Base-by-base conservation (phyloP, 1,140 invertebrate genomes). In the Diachasmimorpha longicaudata region DNA sequence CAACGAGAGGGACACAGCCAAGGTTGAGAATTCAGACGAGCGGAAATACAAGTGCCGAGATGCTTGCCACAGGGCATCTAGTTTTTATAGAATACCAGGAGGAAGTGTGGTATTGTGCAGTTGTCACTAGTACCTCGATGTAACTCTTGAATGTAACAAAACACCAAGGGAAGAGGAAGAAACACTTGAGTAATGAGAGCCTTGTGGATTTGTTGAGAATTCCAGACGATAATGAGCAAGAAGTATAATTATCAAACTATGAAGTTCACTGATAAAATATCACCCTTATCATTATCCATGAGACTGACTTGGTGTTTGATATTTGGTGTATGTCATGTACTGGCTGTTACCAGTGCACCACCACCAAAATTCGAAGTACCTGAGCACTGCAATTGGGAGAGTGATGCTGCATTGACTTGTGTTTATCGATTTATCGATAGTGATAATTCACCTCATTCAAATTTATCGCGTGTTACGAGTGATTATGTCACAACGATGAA, bases 381-480 rank as follows among this genome's bases (percentile, higher is more conserved):
- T 14, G 94, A 96, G 80, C 94, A 96, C 84, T 96, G 95, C 82
- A 92, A 93, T 80, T 94, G 93, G 93, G 93, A 92, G 68, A 93
- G 94, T 79, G 94, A 95, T 83, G 93, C 95, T 66, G 91, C 93
- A 11, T 90, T 97, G 42, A 93, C 92, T 52, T 97, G 96, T 88
- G 93, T 93, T 9, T 82, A 87, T 90, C 96, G 79, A 86, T 93
- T 48, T 94, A 93, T 42, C 82, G 95, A 95, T 87, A 95, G 93
- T 86, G 93, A 95, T 83, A 93, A 94, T 81, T 93, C 95, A 81
- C 93, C 25, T 8, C 68, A 93, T n/a, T 95, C 94, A 10, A 97
- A 97, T 86, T 95, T 97, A 84, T 95, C 94, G 85, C 93, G 95
- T 69, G 94, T 96, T 52, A 94, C 94, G 31, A 92, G 92, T 39